Conservation (phyloP, 2,113 vertebrate genomes). For the Hydrochoerus hydrochaeris region DNA sequence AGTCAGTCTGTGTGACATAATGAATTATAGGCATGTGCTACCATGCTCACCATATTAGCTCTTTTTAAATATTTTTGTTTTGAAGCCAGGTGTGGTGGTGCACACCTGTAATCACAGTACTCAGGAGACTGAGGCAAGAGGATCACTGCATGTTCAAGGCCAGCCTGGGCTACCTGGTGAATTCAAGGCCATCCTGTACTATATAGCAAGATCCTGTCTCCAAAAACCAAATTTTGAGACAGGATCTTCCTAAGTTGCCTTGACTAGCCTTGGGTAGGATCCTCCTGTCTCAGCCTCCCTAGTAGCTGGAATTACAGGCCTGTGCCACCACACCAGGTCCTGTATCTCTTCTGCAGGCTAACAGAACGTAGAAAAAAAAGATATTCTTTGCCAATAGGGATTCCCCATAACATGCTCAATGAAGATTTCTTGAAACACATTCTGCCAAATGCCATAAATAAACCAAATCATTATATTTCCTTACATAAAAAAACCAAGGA, state of each 20-base stretch:
- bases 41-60: no score
- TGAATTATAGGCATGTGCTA: no score
- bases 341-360: not conserved
- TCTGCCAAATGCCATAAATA: not conserved
- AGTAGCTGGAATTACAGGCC: not conserved
- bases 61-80: no score
- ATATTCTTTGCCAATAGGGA: not conserved
- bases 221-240: not conserved
- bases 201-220: not conserved
- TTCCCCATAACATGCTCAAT: not conserved
- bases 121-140: no score
- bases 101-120: no score
- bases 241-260: not conserved
- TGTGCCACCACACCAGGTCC: not conserved
- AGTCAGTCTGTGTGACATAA: no score
- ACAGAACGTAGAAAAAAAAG: not conserved
- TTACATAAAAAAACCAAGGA: conserved; percentile 17
- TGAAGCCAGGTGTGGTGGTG: no score
- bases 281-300: not conserved
- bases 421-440: conserved; percentile 9
- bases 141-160: no score
- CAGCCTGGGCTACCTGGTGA: no score
- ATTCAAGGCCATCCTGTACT: no score
- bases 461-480: not conserved
- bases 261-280: not conserved